A percentile compares a stretch with the other conserved stretches of the same genome.
phyloP scores from a whole-genome alignment of 53 echinoderm and acorn worm species.

The Astropecten irregularis region DNA sequence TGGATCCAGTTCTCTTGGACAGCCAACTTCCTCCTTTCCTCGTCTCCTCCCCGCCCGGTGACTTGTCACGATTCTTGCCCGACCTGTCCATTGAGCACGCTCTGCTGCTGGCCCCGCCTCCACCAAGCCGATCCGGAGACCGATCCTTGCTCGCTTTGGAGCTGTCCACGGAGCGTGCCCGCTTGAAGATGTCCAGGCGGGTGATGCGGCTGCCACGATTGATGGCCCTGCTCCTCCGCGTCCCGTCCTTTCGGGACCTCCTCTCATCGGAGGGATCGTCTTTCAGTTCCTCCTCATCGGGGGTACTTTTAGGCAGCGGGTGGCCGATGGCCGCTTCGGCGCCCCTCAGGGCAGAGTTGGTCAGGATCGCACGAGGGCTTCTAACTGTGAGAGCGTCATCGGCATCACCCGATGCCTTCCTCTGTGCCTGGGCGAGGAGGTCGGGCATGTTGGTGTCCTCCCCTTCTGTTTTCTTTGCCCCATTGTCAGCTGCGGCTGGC shows the following conservation, averaged over 20 bases:
- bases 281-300: neutral
- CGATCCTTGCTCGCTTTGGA: conserved; percentile 79
- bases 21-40: conserved; percentile 64
- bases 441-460: conserved; percentile 66
- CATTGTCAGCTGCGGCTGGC: no score
- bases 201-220: conserved; percentile 73
- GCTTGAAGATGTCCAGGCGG: conserved; percentile 76
- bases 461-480: conserved; percentile 10
- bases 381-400: conserved; percentile 32
- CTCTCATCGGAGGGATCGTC: conserved; percentile 69
- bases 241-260: conserved; percentile 79
- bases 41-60: conserved; percentile 64
- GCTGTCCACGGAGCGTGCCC: conserved; percentile 90
- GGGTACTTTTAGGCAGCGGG: conserved; percentile 62
- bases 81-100: conserved; percentile 82
- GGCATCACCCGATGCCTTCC: conserved; percentile 51
- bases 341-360: conserved; percentile 84
- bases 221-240: conserved; percentile 76
- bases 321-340: conserved; percentile 90
- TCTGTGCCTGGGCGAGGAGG: conserved; percentile 75
- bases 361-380: conserved; percentile 68
- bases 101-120: conserved; percentile 63
- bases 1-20: conserved; percentile 69
- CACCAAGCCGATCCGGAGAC: conserved; percentile 76
- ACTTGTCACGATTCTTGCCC: conserved; percentile 69